A percentile compares a stretch with the other conserved stretches of the same genome.
These are phyloP conservation scores for Sminthurides aquaticus DNA, from an alignment of 2,888 invertebrate species.

Conservation along the genomic window DNA sequence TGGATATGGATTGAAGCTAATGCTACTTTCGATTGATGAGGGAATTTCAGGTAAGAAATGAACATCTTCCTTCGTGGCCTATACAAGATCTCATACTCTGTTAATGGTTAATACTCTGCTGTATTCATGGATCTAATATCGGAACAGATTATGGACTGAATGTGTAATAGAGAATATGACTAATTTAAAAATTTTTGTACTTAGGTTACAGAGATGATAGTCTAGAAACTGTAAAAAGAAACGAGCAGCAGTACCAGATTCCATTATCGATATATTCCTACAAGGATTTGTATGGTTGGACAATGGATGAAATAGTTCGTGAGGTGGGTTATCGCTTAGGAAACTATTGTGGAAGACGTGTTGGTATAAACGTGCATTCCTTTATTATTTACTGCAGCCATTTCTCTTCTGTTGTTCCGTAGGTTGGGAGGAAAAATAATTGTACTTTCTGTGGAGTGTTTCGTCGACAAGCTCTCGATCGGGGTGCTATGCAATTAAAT, in stretches of 20 bases:
- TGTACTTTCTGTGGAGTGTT: slow-evolving; percentile 96
- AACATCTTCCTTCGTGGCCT: too few species aligned
- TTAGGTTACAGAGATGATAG: slow-evolving; percentile 87
- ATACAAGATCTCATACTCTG: background rate
- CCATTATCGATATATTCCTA: slow-evolving; percentile 92
- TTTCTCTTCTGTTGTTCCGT: slow-evolving; percentile 35
- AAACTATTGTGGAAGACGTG: background rate
- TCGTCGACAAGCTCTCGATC: slow-evolving; percentile 86
- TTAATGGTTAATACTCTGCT: background rate
- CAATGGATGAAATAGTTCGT: slow-evolving; percentile 94
- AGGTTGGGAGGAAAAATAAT: slow-evolving; percentile 82
- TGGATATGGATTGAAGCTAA: slow-evolving; percentile 79
- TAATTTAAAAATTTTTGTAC: too few species aligned
- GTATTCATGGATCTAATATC: background rate
- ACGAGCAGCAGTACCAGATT: slow-evolving; percentile 86
- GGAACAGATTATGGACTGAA: background rate
- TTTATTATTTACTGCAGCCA: background rate
- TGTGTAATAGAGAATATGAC: too few species aligned
- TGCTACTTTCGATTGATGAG: slow-evolving; percentile 93
- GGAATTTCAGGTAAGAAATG: slow-evolving; percentile 71
- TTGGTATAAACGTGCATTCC: background rate
- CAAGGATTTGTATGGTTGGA: slow-evolving; percentile 97
- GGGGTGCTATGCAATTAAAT: slow-evolving; percentile 79
- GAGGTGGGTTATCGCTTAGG: slow-evolving; percentile 45
- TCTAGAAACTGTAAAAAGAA: slow-evolving; percentile 89